These are phyloP conservation scores for Notothenia coriiceps DNA, from an alignment of 2,113 vertebrate genomes.

Conservation along the genomic window DNA sequence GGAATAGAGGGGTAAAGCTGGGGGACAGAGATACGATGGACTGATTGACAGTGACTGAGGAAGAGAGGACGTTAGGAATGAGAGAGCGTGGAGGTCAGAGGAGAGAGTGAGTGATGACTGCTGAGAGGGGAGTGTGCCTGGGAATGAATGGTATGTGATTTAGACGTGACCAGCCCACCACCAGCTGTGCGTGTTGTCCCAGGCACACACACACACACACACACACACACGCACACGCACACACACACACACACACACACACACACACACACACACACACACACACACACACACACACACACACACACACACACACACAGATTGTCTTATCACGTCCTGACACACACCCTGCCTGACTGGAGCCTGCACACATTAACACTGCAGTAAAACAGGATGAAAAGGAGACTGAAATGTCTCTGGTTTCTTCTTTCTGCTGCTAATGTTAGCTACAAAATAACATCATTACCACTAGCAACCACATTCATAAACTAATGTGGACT, in stretches of 20 bases:
- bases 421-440: background rate
- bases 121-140: conserved; percentile 59
- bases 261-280: conserved; percentile 34
- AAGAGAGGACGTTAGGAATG: background rate
- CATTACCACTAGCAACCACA: background rate
- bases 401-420: conserved; percentile 15
- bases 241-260: conserved; percentile 29
- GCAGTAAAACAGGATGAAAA: conserved; percentile 26
- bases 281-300: conserved; percentile 29
- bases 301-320: conserved; percentile 18
- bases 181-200: conserved; percentile 71
- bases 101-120: conserved; percentile 59
- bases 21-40: background rate
- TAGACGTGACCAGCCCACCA: conserved; percentile 61
- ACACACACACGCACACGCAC: conserved; percentile 24
- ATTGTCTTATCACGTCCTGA: conserved; percentile 33
- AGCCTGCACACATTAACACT: conserved; percentile 42
- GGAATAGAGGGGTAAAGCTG: background rate
- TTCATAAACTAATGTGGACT: background rate
- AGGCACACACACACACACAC: conserved; percentile 34
- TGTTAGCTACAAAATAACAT: background rate
- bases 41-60: conserved; percentile 14
- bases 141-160: conserved; percentile 73
- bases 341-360: conserved; percentile 33
- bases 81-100: conserved; percentile 22